A percentile compares a stretch with the other conserved stretches of the same genome.
These are phyloP conservation scores for Octodonta nipae DNA, from an alignment of 2,888 invertebrate species.

Conservation along the genomic window DNA sequence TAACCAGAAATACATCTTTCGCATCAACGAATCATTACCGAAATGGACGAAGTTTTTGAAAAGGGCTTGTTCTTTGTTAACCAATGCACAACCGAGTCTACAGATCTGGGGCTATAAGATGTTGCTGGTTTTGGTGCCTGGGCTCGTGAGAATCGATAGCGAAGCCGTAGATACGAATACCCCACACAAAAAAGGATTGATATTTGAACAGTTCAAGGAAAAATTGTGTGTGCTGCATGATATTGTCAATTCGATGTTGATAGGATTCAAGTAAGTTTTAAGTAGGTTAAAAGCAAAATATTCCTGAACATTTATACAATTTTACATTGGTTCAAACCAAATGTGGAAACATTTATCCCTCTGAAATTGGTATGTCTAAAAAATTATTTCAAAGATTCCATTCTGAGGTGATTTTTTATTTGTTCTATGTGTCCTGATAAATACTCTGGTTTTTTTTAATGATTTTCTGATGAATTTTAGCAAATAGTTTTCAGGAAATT, in stretches of 20 bases:
- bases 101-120: constrained; percentile 40
- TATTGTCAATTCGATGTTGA: constrained; percentile 40
- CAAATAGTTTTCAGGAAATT: too few species aligned
- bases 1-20: constrained; percentile 22
- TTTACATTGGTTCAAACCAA: too few species aligned
- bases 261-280: constrained; percentile 39
- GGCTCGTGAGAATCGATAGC: constrained; percentile 37
- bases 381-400: too few species aligned
- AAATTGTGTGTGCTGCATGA: constrained; percentile 32
- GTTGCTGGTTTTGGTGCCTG: constrained; percentile 32
- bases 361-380: too few species aligned
- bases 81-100: constrained; percentile 31
- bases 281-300: too few species aligned
- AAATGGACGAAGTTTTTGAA: constrained; percentile 33
- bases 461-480: too few species aligned
- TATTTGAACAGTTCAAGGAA: constrained; percentile 35
- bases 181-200: constrained; percentile 33
- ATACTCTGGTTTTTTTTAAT: too few species aligned
- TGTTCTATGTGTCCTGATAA: too few species aligned
- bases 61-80: constrained; percentile 31
- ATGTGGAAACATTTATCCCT: too few species aligned
- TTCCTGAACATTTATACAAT: too few species aligned
- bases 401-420: too few species aligned
- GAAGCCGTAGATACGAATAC: constrained; percentile 33
- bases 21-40: constrained; percentile 23